phyloP scores from a whole-genome alignment of 2,113 vertebrate species.

The Paramormyrops kingsleyae region DNA sequence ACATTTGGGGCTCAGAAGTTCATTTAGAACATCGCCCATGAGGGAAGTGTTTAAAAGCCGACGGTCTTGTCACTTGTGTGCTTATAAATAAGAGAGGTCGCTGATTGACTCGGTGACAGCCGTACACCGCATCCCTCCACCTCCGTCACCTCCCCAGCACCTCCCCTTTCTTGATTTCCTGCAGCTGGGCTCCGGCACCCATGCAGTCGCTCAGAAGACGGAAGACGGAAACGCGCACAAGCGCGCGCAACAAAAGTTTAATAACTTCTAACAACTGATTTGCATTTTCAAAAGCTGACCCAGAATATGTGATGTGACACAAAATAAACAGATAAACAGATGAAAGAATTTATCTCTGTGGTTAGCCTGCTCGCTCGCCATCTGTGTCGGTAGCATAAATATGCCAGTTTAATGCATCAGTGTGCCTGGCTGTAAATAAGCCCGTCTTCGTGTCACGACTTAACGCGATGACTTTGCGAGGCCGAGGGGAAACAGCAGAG shows the following conservation, averaged over 20 bases:
- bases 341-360: not conserved
- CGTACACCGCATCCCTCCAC: not conserved
- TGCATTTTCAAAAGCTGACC: not conserved
- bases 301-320: not conserved
- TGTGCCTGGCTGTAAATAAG: not conserved
- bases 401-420: not conserved
- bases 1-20: not conserved
- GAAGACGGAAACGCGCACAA: not conserved
- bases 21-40: not conserved
- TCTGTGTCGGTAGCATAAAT: not conserved
- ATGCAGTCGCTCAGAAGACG: not conserved
- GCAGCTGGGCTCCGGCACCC: not conserved
- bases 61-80: not conserved
- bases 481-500: not conserved
- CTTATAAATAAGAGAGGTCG: not conserved
- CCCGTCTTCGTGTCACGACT: not conserved
- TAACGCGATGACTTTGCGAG: not conserved
- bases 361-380: not conserved
- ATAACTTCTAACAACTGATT: not conserved
- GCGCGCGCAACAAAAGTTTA: not conserved
- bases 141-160: not conserved
- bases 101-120: not conserved
- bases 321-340: slow-evolving; percentile 3
- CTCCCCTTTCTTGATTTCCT: not conserved
- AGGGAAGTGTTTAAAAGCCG: not conserved